Conservation (phyloP, 2,888 invertebrate species). For the Galerucella nymphaeae region DNA sequence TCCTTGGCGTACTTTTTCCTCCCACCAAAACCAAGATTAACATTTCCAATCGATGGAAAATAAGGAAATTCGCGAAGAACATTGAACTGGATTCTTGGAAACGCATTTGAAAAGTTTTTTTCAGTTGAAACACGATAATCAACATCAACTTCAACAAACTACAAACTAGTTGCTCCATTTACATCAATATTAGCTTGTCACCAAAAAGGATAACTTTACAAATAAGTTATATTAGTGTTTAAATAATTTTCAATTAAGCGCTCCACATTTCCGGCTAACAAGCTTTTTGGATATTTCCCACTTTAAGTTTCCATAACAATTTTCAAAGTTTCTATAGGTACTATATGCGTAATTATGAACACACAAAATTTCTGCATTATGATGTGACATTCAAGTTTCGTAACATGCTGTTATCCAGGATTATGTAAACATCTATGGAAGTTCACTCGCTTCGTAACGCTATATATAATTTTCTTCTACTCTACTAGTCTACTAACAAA, state of each 20-base stretch:
- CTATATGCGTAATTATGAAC: constrained; percentile 42
- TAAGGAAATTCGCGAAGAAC: too few species aligned
- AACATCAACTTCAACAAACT: too few species aligned
- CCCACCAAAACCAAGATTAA: too few species aligned
- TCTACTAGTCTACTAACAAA: not conserved
- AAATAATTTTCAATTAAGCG: not conserved
- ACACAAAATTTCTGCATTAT: constrained; percentile 35
- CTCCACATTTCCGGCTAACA: not conserved
- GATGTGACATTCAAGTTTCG: constrained; percentile 30
- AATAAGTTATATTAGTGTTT: not conserved
- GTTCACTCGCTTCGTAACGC: constrained; percentile 22
- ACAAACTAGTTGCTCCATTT: not conserved
- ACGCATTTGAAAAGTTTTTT: too few species aligned
- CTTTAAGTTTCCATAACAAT: constrained; percentile 25
- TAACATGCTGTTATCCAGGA: constrained; percentile 34
- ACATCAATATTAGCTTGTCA: not conserved
- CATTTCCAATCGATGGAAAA: too few species aligned
- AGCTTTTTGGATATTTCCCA: not conserved
- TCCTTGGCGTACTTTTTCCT: too few species aligned
- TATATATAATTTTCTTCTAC: constrained; percentile 24
- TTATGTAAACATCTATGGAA: constrained; percentile 36
- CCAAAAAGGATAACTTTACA: not conserved
- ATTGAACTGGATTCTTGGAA: too few species aligned
- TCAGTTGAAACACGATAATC: too few species aligned
- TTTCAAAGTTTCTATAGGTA: constrained; percentile 37